Evolutionary conservation across 1,140 invertebrate genomes (phyloP).

Genomic region (Platorchestia sp.): DNA sequence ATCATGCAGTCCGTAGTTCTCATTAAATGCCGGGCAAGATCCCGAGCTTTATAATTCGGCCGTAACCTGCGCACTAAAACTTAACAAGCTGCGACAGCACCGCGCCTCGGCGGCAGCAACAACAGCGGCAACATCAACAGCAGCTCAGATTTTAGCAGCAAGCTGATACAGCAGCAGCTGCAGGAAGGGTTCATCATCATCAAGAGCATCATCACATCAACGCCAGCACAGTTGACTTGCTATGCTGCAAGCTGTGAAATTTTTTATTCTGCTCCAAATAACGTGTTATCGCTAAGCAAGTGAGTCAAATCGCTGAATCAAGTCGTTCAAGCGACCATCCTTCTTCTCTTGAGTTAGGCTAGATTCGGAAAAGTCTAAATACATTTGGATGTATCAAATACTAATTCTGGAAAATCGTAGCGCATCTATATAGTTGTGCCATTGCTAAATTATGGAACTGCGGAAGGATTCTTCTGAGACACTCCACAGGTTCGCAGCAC

Average conservation of each 20-base stretch:
- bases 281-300: background rate
- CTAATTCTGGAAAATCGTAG: too few species aligned
- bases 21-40: constrained; percentile 21
- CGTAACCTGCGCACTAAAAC: constrained; percentile 40
- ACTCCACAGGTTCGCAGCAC: too few species aligned
- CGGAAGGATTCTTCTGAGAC: background rate
- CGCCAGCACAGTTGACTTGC: too few species aligned
- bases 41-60: constrained; percentile 44
- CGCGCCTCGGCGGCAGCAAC: background rate
- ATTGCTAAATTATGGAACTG: background rate
- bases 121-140: background rate
- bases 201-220: too few species aligned
- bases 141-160: background rate
- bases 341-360: background rate
- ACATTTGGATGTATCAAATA: too few species aligned
- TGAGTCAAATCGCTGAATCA: background rate
- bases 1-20: constrained; percentile 24
- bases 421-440: too few species aligned
- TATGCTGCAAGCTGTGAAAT: too few species aligned
- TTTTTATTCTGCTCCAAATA: background rate
- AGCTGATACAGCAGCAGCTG: background rate
- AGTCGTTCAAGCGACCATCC: background rate
- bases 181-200: background rate
- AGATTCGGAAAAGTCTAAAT: too few species aligned
- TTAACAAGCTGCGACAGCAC: constrained; percentile 32